Evolutionary conservation across 1,140 invertebrate genomes (phyloP).

Genomic region (Papilio xuthus): DNA sequence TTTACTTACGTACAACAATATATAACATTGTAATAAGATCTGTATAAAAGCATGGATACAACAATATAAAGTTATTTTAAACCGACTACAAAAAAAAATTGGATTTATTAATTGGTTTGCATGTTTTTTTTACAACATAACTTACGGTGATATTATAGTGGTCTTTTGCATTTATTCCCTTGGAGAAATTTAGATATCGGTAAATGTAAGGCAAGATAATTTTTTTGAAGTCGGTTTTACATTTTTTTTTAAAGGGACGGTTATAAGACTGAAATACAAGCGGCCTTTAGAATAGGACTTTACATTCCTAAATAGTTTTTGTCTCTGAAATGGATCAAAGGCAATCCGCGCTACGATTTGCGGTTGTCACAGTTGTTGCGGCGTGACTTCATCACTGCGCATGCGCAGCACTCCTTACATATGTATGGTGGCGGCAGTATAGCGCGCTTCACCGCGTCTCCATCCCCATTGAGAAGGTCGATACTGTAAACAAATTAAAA

Average conservation of each 20-base stretch:
- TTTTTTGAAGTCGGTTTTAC: neutral
- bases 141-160: no score
- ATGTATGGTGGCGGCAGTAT: slow-evolving; percentile 96
- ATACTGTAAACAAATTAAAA: slow-evolving; percentile 85
- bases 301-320: neutral
- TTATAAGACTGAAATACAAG: neutral
- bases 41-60: slow-evolving; percentile 1
- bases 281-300: neutral
- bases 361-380: neutral
- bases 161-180: no score
- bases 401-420: slow-evolving; percentile 83
- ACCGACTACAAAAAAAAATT: slow-evolving; percentile 1
- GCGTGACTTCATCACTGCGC: neutral
- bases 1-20: slow-evolving; percentile 23
- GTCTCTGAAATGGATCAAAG: slow-evolving; percentile 8
- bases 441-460: slow-evolving; percentile 92
- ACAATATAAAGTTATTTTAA: neutral
- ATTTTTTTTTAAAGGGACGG: neutral
- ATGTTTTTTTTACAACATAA: neutral
- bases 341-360: slow-evolving; percentile 33
- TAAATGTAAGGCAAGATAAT: no score
- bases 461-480: slow-evolving; percentile 97
- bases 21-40: slow-evolving; percentile 21
- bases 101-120: neutral
- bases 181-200: no score